A percentile compares a stretch with the other conserved stretches of the same genome.
Evolutionary conservation across 2,113 vertebrate genomes (phyloP).

Genomic region (Odocoileus hemionus): DNA sequence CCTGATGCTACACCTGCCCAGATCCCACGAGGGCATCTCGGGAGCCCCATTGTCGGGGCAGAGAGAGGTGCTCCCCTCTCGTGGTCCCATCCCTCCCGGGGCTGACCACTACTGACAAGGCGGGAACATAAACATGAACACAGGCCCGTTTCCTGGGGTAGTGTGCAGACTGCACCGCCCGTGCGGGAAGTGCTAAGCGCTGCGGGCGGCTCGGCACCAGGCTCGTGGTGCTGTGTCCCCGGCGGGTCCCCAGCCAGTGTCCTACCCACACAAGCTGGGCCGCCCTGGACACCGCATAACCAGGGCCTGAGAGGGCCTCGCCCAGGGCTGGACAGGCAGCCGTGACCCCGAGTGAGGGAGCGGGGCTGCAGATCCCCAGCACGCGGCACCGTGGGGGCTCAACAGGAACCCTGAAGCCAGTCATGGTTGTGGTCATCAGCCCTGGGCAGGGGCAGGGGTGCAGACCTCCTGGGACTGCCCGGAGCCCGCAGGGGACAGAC

Average conservation of each 20-base stretch:
- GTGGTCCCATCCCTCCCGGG: fast-evolving
- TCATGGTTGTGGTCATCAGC: fast-evolving
- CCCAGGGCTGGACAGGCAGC: background rate
- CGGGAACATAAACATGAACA: background rate
- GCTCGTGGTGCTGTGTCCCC: background rate
- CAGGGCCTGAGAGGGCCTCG: background rate
- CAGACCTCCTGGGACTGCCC: background rate
- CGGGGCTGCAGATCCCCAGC: background rate
- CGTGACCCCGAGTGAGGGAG: background rate
- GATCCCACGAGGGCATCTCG: background rate
- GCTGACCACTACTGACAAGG: background rate
- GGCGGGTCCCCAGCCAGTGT: fast-evolving
- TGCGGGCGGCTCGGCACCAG: fast-evolving
- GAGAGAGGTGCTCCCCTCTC: background rate
- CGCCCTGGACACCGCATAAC: fast-evolving
- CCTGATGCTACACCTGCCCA: fast-evolving
- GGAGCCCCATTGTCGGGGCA: background rate
- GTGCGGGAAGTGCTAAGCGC: fast-evolving
- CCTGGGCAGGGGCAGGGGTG: background rate
- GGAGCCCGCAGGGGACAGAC: background rate
- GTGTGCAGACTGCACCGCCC: fast-evolving
- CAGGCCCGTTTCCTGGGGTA: background rate
- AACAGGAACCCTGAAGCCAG: background rate
- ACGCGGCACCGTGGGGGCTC: fast-evolving
- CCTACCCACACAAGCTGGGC: background rate